Conservation (phyloP, 1,140 invertebrate genomes). For the Drosophila arizonae region DNA sequence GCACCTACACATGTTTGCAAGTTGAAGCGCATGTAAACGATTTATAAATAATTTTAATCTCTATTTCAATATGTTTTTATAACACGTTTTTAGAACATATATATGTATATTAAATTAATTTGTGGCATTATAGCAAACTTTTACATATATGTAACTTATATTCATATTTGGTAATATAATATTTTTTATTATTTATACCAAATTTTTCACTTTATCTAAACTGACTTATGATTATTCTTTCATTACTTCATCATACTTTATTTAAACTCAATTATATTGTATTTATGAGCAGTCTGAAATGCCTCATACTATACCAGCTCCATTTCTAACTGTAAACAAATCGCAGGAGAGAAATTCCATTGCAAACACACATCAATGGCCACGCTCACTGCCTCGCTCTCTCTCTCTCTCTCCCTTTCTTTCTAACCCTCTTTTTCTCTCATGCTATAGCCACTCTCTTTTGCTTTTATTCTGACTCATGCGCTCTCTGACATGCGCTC, state of each 20-base stretch:
- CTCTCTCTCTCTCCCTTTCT: not conserved
- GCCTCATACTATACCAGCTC: not conserved
- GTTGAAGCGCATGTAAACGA: not conserved
- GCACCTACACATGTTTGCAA: not conserved
- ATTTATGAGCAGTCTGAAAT: not conserved
- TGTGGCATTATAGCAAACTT: too few species aligned
- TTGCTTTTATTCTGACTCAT: slow-evolving; percentile 37
- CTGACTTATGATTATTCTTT: too few species aligned
- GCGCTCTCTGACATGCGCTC: slow-evolving; percentile 27
- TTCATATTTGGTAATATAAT: too few species aligned
- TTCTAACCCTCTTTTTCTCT: not conserved
- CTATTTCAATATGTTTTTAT: too few species aligned
- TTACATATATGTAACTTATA: too few species aligned
- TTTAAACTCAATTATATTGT: not conserved
- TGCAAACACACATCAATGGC: slow-evolving; percentile 42
- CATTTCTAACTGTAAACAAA: slow-evolving; percentile 66
- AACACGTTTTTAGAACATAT: too few species aligned
- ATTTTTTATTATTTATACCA: too few species aligned
- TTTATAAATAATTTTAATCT: not conserved
- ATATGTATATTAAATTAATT: too few species aligned
- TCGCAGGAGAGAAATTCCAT: slow-evolving; percentile 54
- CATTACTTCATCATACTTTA: too few species aligned
- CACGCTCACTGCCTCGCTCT: not conserved
- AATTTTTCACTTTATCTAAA: too few species aligned
- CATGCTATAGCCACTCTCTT: slow-evolving; percentile 1